Percentiles rank a stretch among this genome's conserved stretches.
Conservation (phyloP, 2,113 vertebrate genomes). For the Bostrychus sinensis region DNA sequence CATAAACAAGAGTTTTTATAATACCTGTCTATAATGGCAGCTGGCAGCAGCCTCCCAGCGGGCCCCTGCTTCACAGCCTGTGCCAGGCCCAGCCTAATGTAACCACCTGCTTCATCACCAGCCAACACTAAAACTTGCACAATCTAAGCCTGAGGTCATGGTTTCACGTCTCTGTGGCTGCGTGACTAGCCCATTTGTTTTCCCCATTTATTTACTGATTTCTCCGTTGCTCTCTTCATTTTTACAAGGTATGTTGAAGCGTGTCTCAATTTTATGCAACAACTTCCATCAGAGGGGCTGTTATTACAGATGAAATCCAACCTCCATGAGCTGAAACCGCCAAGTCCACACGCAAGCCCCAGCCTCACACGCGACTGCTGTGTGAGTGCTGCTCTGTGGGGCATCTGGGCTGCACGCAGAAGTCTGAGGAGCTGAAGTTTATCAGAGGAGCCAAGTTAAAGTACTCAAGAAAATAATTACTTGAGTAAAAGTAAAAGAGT, state of each 20-base stretch:
- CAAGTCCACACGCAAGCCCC: constrained; percentile 51
- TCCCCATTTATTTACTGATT: constrained; percentile 42
- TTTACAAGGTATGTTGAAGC: constrained; percentile 76
- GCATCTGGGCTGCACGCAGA: constrained; percentile 18
- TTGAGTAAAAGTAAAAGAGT: too few species aligned
- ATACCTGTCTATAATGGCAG: constrained; percentile 57
- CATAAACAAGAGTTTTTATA: constrained; percentile 60
- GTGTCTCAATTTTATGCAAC: constrained; percentile 75
- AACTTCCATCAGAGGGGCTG: constrained; percentile 63
- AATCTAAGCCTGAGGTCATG: constrained; percentile 42
- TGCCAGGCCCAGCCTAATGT: constrained; percentile 39
- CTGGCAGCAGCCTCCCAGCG: constrained; percentile 55
- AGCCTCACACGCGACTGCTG: constrained; percentile 57
- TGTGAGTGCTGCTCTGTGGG: constrained; percentile 35
- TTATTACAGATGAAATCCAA: constrained; percentile 68
- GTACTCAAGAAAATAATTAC: too few species aligned
- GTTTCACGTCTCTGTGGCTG: constrained; percentile 59
- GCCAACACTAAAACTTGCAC: background rate
- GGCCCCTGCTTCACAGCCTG: constrained; percentile 44
- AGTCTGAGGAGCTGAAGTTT: background rate
- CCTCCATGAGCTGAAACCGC: constrained; percentile 59
- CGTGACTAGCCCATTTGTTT: constrained; percentile 74
- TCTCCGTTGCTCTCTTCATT: constrained; percentile 62
- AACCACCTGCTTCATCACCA: constrained; percentile 1
- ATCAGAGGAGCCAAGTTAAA: too few species aligned